Evolutionary conservation across 2,888 invertebrate genomes (phyloP).

Genomic region (Merodon equestris): DNA sequence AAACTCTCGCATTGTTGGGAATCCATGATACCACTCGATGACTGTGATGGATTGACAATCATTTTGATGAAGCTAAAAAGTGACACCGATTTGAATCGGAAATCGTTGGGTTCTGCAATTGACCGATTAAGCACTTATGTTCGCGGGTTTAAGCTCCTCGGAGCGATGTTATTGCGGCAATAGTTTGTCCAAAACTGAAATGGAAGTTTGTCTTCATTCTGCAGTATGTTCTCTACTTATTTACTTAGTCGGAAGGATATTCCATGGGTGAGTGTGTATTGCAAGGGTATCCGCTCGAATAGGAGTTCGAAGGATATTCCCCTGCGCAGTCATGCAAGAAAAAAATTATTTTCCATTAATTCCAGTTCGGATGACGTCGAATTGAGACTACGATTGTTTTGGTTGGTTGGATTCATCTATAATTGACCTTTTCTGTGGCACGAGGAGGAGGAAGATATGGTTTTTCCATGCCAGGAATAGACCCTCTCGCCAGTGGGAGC

Average conservation of each 20-base stretch:
- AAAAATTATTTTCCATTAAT: conserved; percentile 46
- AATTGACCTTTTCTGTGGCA: conserved; percentile 48
- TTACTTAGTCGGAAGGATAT: conserved; percentile 16
- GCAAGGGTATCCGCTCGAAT: conserved; percentile 49
- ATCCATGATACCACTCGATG: conserved; percentile 54
- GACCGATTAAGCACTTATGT: conserved; percentile 14
- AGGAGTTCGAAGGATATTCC: conserved; percentile 65
- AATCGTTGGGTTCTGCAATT: conserved; percentile 37
- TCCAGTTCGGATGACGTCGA: conserved; percentile 36
- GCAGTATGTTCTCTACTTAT: conserved; percentile 23
- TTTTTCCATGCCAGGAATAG: neutral
- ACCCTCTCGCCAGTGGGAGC: neutral
- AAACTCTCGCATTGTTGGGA: conserved; percentile 73
- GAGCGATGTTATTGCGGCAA: conserved; percentile 34
- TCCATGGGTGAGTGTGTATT: conserved; percentile 18
- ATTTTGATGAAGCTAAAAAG: conserved; percentile 33
- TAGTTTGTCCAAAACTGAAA: conserved; percentile 55
- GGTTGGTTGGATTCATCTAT: conserved; percentile 71
- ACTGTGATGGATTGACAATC: conserved; percentile 69
- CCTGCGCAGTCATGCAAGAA: conserved; percentile 75
- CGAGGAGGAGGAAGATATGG: conserved; percentile 19
- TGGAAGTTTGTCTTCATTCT: conserved; percentile 23
- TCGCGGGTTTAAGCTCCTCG: neutral
- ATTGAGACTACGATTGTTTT: conserved; percentile 72
- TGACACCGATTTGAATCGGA: conserved; percentile 30